phyloP scores from a whole-genome alignment of 1,140 invertebrate genomes.

The Calycopis cecrops region DNA sequence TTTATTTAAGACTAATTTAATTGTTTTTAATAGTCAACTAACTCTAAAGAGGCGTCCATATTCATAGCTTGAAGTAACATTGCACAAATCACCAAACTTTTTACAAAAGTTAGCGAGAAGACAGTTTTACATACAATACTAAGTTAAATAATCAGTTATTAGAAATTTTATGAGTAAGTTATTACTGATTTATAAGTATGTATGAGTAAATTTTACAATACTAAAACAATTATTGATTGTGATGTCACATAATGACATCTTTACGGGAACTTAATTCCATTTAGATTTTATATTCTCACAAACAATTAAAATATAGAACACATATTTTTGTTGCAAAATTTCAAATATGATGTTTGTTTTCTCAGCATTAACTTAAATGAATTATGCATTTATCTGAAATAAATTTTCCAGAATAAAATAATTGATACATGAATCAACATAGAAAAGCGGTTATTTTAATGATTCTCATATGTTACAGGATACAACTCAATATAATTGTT shows the following conservation, averaged over 20 bases:
- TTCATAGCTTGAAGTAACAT: slow-evolving; percentile 68
- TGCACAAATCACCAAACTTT: slow-evolving; percentile 68
- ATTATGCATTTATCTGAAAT: no score
- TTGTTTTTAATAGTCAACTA: slow-evolving; percentile 70
- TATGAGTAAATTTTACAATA: slow-evolving; percentile 45
- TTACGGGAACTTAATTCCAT: slow-evolving; percentile 71
- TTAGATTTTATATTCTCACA: slow-evolving; percentile 33
- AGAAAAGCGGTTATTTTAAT: no score
- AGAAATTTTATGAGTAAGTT: slow-evolving; percentile 52
- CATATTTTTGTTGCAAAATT: slow-evolving; percentile 16
- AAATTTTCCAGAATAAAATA: no score
- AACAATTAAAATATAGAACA: neutral
- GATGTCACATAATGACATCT: slow-evolving; percentile 28
- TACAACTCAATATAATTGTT: no score
- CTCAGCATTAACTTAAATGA: no score
- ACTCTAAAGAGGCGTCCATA: slow-evolving; percentile 72
- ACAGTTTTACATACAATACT: slow-evolving; percentile 66
- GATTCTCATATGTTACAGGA: no score
- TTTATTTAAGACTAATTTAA: slow-evolving; percentile 68
- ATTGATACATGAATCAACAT: no score
- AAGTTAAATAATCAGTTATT: slow-evolving; percentile 58
- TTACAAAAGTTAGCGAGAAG: slow-evolving; percentile 65
- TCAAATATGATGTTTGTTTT: neutral
- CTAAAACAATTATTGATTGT: slow-evolving; percentile 48
- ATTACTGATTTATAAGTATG: slow-evolving; percentile 30